phyloP scores from a whole-genome alignment of 1,140 invertebrate species.

The Leptinotarsa undecemlineata region DNA sequence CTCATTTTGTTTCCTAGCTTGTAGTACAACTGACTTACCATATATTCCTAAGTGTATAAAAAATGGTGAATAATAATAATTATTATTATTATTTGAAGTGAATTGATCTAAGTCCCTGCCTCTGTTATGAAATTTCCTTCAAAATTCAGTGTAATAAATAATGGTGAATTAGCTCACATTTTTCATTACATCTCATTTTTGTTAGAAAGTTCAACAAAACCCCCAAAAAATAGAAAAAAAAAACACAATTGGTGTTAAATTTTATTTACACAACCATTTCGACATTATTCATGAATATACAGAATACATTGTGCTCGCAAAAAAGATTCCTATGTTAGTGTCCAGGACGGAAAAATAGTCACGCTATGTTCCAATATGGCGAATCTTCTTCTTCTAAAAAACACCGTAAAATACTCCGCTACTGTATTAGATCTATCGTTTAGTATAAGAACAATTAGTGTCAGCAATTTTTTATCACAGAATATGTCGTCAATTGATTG shows the following conservation, averaged over 20 bases:
- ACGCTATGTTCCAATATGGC: background rate
- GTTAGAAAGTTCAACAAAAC: no score
- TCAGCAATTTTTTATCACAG: conserved; percentile 35
- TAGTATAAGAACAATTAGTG: conserved; percentile 23
- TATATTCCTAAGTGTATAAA: no score
- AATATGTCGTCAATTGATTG: conserved; percentile 30
- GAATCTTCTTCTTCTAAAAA: conserved; percentile 23
- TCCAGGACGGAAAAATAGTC: conserved; percentile 36
- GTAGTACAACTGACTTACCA: no score
- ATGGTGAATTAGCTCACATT: no score
- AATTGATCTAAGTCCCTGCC: no score
- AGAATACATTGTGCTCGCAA: conserved; percentile 38
- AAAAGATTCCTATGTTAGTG: conserved; percentile 25
- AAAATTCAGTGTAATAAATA: no score
- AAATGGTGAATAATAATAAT: no score
- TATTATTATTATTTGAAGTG: no score
- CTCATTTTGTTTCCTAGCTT: no score
- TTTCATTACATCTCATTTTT: no score
- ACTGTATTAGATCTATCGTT: conserved; percentile 20
- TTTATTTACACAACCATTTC: conserved; percentile 38
- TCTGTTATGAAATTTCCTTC: no score
- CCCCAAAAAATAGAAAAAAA: background rate
- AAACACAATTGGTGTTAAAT: conserved; percentile 3
- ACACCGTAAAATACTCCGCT: conserved; percentile 23
- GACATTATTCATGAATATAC: conserved; percentile 33